These are phyloP conservation scores for Tyria jacobaeae DNA, from an alignment of 2,888 invertebrate species.

Conservation along the genomic window DNA sequence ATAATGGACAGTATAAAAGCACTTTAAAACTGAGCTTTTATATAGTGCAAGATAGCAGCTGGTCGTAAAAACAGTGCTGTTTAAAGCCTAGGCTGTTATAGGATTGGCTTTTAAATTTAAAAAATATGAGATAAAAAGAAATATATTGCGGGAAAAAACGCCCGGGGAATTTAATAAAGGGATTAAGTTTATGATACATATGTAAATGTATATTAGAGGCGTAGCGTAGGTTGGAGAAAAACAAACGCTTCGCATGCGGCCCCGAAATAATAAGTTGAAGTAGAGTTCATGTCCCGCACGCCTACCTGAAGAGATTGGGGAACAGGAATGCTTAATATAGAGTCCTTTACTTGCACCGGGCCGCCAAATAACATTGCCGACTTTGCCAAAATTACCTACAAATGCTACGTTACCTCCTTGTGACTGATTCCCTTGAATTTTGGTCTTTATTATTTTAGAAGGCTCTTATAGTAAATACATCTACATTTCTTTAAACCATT, in stretches of 20 bases:
- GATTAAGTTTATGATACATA: constrained; percentile 72
- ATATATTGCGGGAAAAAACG: constrained; percentile 57
- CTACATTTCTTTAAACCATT: constrained; percentile 29
- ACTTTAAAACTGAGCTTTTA: constrained; percentile 51
- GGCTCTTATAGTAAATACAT: constrained; percentile 35
- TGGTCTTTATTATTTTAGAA: constrained; percentile 46
- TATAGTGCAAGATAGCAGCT: constrained; percentile 50
- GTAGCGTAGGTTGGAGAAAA: constrained; percentile 72
- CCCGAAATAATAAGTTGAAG: constrained; percentile 83
- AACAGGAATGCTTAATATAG: constrained; percentile 85
- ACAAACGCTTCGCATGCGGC: constrained; percentile 77
- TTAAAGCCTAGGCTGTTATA: constrained; percentile 36
- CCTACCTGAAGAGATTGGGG: constrained; percentile 83
- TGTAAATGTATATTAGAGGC: constrained; percentile 69
- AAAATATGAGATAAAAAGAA: constrained; percentile 45
- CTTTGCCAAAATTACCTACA: constrained; percentile 66
- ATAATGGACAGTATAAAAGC: constrained; percentile 54
- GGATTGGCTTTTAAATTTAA: constrained; percentile 35
- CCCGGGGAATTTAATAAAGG: constrained; percentile 76
- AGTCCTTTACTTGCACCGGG: constrained; percentile 82
- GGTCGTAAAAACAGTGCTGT: constrained; percentile 33
- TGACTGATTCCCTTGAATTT: constrained; percentile 54
- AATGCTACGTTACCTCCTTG: constrained; percentile 51
- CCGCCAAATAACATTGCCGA: constrained; percentile 81
- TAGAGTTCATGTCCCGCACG: constrained; percentile 75